phyloP scores from a whole-genome alignment of 2,888 invertebrate genomes.

The Spatulosminthurus flaviceps region DNA sequence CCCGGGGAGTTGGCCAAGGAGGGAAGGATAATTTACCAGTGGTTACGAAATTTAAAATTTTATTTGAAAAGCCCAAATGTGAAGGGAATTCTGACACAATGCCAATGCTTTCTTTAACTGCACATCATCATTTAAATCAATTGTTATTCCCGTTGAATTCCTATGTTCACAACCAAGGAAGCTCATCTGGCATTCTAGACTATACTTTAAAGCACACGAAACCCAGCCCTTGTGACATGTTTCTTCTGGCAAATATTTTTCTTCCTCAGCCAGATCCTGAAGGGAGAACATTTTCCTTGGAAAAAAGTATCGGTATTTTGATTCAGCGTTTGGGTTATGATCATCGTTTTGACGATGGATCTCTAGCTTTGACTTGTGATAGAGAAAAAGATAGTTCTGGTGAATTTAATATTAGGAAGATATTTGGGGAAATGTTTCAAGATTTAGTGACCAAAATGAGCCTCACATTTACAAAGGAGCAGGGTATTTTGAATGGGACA shows the following conservation, averaged over 20 bases:
- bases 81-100: neutral
- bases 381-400: neutral
- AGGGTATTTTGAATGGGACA: neutral
- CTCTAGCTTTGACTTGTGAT: neutral
- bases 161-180: neutral
- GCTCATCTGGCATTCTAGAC: neutral
- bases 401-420: neutral
- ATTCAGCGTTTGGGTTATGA: neutral
- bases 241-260: neutral
- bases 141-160: neutral
- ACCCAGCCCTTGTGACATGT: neutral
- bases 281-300: neutral
- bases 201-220: neutral
- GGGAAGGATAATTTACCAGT: slow-evolving; percentile 90
- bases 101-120: neutral
- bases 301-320: neutral
- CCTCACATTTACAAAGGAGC: neutral
- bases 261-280: neutral
- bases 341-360: neutral
- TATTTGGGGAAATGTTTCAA: neutral
- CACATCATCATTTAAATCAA: neutral
- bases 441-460: neutral
- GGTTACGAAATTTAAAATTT: slow-evolving; percentile 79
- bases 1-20: slow-evolving; percentile 87
- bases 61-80: slow-evolving; percentile 72